Evolutionary conservation across 2,888 invertebrate genomes (phyloP).

Genomic region (Sphinx pinastri): DNA sequence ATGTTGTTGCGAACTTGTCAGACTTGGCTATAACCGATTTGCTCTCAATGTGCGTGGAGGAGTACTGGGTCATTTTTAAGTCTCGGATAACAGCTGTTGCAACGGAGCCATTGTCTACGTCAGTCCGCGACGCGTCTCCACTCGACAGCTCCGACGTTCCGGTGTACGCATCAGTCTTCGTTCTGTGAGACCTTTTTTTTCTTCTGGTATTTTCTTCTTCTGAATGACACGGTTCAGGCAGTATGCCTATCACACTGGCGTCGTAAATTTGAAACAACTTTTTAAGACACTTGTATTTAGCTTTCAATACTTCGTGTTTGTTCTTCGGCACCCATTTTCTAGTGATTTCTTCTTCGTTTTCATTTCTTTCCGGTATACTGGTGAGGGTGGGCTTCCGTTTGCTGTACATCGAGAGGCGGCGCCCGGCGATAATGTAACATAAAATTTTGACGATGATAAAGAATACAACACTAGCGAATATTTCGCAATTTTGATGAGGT

Average conservation of each 20-base stretch:
- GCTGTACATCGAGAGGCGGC: conserved; percentile 50
- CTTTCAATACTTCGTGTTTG: conserved; percentile 75
- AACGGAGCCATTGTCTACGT: conserved; percentile 43
- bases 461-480: conserved; percentile 59
- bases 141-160: conserved; percentile 59
- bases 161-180: conserved; percentile 67
- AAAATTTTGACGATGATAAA: conserved; percentile 63
- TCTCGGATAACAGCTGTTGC: conserved; percentile 56
- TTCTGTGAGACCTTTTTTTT: conserved; percentile 62
- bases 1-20: conserved; percentile 33
- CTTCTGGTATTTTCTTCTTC: conserved; percentile 40
- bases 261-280: conserved; percentile 77
- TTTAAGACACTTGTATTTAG: conserved; percentile 76
- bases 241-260: conserved; percentile 67
- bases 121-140: conserved; percentile 44
- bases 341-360: conserved; percentile 53
- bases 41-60: conserved; percentile 48
- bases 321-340: conserved; percentile 77
- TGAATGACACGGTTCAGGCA: conserved; percentile 53
- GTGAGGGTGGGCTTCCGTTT: conserved; percentile 51
- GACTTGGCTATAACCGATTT: conserved; percentile 35
- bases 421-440: conserved; percentile 43
- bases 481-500: conserved; percentile 65
- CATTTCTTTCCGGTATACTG: conserved; percentile 66
- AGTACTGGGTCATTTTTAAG: conserved; percentile 51